Evolutionary conservation across 2,113 vertebrate species (phyloP).

Genomic region (Macaca nemestrina): DNA sequence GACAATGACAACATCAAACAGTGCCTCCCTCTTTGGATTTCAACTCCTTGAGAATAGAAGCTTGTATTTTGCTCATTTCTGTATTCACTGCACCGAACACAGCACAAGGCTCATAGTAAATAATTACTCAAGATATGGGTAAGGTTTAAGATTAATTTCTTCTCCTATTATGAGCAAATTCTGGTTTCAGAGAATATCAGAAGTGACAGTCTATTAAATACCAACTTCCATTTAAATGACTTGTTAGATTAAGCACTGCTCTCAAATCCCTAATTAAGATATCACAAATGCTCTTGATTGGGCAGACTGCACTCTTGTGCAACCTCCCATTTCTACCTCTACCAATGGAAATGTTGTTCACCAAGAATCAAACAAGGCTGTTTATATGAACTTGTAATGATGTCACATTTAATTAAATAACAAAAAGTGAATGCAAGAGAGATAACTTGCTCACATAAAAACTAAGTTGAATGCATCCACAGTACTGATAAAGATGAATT

Average conservation of each 20-base stretch:
- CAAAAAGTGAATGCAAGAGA: not conserved
- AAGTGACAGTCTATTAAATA: not conserved
- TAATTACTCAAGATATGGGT: not conserved
- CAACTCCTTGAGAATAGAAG: not conserved
- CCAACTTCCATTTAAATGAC: not conserved
- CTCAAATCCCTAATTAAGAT: not conserved
- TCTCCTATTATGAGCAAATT: not conserved
- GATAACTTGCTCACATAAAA: not conserved
- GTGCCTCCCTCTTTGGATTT: not conserved
- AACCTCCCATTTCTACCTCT: not conserved
- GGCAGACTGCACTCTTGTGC: not conserved
- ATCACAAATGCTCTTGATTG: not conserved
- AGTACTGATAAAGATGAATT: not conserved
- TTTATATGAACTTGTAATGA: slow-evolving; percentile 2
- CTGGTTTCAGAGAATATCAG: slow-evolving; percentile 15
- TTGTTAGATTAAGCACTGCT: not conserved
- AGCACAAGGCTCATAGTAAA: not conserved
- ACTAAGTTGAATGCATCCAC: not conserved
- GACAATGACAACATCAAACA: not conserved
- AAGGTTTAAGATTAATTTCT: slow-evolving; percentile 29
- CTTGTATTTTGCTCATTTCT: not conserved
- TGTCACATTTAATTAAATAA: not conserved
- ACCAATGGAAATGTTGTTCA: not conserved
- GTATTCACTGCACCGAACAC: not conserved
- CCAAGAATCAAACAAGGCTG: not conserved